phyloP scores from a whole-genome alignment of 2,888 invertebrate species.

The Cephus spinipes region DNA sequence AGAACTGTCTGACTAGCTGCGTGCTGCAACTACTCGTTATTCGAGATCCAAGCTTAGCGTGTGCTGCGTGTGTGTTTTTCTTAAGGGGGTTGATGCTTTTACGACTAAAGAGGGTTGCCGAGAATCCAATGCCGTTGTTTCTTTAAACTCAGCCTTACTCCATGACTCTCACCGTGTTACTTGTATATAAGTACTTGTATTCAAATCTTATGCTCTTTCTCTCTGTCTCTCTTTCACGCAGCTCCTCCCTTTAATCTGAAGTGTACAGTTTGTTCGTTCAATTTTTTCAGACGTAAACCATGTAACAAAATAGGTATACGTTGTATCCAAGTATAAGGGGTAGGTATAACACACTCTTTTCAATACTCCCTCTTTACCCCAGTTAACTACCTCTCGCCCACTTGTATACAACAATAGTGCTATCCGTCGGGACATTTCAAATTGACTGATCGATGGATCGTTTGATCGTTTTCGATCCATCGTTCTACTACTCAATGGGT shows the following conservation, averaged over 20 bases:
- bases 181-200: background rate
- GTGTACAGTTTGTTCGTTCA: background rate
- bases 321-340: background rate
- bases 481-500: background rate
- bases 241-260: background rate
- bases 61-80: background rate
- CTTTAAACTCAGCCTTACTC: background rate
- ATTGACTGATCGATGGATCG: background rate
- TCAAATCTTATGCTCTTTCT: background rate
- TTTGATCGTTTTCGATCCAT: background rate
- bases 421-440: background rate
- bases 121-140: background rate
- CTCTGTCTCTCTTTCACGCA: slow-evolving; percentile 7
- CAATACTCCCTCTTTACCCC: background rate
- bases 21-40: background rate
- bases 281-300: background rate
- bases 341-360: background rate
- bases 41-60: background rate
- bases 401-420: background rate
- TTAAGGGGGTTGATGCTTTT: background rate
- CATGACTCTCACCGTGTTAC: background rate
- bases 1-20: background rate
- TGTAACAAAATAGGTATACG: background rate
- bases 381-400: background rate
- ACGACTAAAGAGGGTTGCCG: background rate